Base-by-base conservation (phyloP, 2,797 vertebrate species). In the Martes flavigula region DNA sequence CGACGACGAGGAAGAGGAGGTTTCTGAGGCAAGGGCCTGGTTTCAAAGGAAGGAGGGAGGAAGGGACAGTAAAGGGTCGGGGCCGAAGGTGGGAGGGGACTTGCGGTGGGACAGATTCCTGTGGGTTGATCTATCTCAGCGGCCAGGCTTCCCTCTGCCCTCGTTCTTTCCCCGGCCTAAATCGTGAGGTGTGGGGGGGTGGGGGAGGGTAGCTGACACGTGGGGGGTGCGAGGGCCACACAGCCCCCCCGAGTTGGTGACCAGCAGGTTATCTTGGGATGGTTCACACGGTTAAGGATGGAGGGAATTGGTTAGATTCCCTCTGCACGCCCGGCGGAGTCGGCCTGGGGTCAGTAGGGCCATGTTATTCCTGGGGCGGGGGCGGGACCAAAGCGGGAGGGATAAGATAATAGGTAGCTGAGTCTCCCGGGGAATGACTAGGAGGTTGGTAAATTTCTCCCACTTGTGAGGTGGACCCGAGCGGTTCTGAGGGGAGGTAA, bases 21-120 rank as follows among this genome's bases (percentile, higher is more conserved):
- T 99, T 84, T 99, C 99, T 40, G 99, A 99, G 99, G 99, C 99
- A 98, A 98, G 98, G 97, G 94, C 97, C 95, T 88, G 96, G 73
- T 73, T 95, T 86, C 87, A 1, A 7, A 82, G 91, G 93, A 46
- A 66, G 86, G 93, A 56, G 97, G 94, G 96, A 81, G 97, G 97
- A 62, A 62, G 95, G 96, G 94, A 2, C 20, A 2, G n/a, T 2
- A 4, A 15, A 46, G 92, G 96, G 43, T 20, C 4, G 94, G 72
- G 94, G 78, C 94, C 54, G 56, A 4, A 14, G 94, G 81, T 54
- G 92, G 96, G 92, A 94, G 95, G 94, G 92, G 84, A 46, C 75
- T 43, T 4, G 96, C 46, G 32, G n/a, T 35, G 91, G 95, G 87
- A 72, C 90, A 1, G 85, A 70, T 40, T 25, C 1, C 64, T 6